phyloP scores from a whole-genome alignment of 2,888 invertebrate genomes.

The Mesorhabditis spiculigera region DNA sequence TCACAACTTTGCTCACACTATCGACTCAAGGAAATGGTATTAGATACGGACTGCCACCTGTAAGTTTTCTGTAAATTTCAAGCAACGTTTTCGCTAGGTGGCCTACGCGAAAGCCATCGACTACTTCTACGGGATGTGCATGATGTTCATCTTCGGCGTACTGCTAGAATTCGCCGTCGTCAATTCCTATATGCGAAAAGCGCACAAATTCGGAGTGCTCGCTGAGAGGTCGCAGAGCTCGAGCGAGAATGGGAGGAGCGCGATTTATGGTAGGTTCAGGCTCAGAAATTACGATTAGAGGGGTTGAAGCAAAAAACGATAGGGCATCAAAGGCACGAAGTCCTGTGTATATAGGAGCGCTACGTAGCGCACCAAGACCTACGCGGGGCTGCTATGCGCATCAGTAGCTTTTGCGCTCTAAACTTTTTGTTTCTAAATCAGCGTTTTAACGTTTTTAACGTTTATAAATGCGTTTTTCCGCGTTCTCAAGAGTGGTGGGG shows the following conservation, averaged over 20 bases:
- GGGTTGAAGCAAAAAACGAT: too few relatives aligned
- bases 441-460: too few relatives aligned
- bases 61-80: slow-evolving; percentile 7
- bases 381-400: too few relatives aligned
- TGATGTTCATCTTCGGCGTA: slow-evolving; percentile 52
- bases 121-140: slow-evolving; percentile 51
- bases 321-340: too few relatives aligned
- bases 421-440: too few relatives aligned
- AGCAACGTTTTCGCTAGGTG: background rate
- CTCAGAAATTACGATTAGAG: too few relatives aligned
- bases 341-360: too few relatives aligned
- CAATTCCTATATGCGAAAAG: slow-evolving; percentile 46
- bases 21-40: slow-evolving; percentile 50
- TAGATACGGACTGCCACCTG: slow-evolving; percentile 47
- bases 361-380: too few relatives aligned
- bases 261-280: slow-evolving; percentile 16
- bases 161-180: slow-evolving; percentile 49
- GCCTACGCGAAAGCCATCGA: slow-evolving; percentile 51
- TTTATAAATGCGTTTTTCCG: too few relatives aligned
- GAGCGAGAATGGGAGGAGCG: slow-evolving; percentile 20
- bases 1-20: slow-evolving; percentile 39
- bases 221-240: slow-evolving; percentile 38
- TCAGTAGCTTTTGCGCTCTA: too few relatives aligned
- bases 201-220: slow-evolving; percentile 49
- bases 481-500: too few relatives aligned